These are phyloP conservation scores for Hemicordylus capensis DNA, from an alignment of 2,113 vertebrate species.

Conservation along the genomic window DNA sequence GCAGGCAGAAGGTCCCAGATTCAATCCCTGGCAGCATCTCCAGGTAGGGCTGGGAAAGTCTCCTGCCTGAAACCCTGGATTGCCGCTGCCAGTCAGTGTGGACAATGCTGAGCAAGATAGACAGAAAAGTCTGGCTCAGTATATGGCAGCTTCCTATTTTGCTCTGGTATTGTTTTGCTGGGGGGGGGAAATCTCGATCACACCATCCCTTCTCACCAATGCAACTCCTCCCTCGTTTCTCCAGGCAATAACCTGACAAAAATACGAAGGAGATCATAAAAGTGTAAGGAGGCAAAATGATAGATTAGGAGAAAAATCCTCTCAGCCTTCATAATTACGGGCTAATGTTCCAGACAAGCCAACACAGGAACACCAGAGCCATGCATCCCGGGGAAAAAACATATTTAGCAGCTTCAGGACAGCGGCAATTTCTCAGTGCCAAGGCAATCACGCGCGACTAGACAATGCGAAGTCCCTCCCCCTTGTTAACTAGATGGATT, in stretches of 20 bases:
- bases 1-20: too few species aligned
- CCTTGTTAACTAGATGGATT: background rate
- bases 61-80: too few species aligned
- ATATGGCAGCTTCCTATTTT: too few species aligned
- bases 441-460: background rate
- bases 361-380: conserved; percentile 6
- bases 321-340: conserved; percentile 17
- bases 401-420: background rate
- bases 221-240: background rate
- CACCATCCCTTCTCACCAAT: background rate
- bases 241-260: background rate
- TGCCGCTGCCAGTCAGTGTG: too few species aligned
- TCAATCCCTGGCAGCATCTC: too few species aligned
- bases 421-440: conserved; percentile 11
- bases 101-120: too few species aligned
- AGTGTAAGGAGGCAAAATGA: conserved; percentile 1
- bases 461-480: background rate
- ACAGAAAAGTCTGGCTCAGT: too few species aligned
- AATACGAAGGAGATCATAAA: background rate
- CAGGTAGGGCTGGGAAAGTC: too few species aligned
- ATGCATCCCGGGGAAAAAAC: background rate
- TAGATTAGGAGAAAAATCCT: background rate
- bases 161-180: background rate
- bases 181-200: background rate
- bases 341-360: conserved; percentile 2